Evolutionary conservation across 2,113 vertebrate genomes (phyloP).

Genomic region (Sialia sialis): DNA sequence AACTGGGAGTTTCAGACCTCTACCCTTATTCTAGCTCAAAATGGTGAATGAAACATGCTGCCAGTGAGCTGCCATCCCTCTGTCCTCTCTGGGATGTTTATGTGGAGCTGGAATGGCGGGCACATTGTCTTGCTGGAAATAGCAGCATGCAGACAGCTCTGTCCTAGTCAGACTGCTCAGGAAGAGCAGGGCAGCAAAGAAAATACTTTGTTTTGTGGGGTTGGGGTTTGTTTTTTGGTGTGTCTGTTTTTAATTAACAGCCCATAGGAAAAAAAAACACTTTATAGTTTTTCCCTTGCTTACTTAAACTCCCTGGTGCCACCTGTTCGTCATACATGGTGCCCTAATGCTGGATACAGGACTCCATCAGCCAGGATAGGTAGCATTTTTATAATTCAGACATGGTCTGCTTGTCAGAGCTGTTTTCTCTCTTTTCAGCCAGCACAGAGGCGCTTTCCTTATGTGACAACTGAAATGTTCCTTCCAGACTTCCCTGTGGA

Average conservation of each 20-base stretch:
- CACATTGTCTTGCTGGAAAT: not conserved
- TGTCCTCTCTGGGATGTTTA: not conserved
- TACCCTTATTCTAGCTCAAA: not conserved
- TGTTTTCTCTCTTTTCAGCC: not conserved
- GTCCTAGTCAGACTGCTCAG: not conserved
- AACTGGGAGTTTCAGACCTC: not conserved
- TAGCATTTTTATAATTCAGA: not conserved
- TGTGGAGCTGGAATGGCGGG: not conserved
- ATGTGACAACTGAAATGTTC: not conserved
- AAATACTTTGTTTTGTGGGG: not conserved
- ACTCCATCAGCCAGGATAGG: not conserved
- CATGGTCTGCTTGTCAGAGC: not conserved
- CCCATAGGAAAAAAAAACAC: not conserved
- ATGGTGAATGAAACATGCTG: not conserved
- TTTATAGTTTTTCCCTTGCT: not conserved
- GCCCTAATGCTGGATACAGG: not conserved
- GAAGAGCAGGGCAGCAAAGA: not conserved
- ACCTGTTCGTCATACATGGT: fast-evolving
- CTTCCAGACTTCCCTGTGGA: not conserved
- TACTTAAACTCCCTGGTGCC: not conserved
- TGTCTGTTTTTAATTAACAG: not conserved
- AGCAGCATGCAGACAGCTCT: not conserved
- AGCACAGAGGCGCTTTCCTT: not conserved
- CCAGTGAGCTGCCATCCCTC: not conserved
- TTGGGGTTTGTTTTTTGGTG: not conserved